Conservation (phyloP, 2,113 vertebrate genomes). For the Propithecus coquereli region DNA sequence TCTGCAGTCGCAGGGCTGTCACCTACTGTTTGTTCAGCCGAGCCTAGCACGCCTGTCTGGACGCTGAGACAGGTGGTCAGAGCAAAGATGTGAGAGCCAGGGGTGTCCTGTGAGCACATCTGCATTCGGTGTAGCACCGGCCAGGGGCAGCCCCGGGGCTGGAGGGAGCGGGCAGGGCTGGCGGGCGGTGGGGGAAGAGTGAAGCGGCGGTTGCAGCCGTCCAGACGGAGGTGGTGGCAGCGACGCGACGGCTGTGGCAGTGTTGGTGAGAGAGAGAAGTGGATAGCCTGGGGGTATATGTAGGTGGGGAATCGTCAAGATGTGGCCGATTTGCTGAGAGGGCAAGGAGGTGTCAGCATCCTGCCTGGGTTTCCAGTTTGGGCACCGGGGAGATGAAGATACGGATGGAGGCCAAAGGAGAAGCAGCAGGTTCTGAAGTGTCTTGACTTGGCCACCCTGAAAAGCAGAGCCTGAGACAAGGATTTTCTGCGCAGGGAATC, state of each 20-base stretch:
- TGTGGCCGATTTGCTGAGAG: not conserved
- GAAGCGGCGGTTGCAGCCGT: not conserved
- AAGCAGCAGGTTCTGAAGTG: not conserved
- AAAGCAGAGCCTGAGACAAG: not conserved
- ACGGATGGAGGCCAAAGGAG: not conserved
- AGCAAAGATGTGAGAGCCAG: too few species aligned
- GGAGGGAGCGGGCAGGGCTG: not conserved
- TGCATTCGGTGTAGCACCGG: not conserved
- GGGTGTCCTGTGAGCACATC: not conserved
- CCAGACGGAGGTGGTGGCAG: not conserved
- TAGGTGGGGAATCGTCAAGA: not conserved
- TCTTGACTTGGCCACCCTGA: not conserved
- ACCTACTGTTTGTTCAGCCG: not conserved
- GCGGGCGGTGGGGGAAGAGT: not conserved
- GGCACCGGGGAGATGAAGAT: not conserved
- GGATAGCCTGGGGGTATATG: not conserved
- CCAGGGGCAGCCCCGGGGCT: not conserved
- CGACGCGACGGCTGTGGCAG: accelerated
- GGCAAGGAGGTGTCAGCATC: not conserved
- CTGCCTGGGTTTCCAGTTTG: not conserved
- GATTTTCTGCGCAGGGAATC: not conserved
- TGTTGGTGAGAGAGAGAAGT: too few species aligned
- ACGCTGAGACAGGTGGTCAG: not conserved
- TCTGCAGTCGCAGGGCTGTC: too few species aligned
- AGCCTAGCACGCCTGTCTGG: not conserved